Evolutionary conservation across 2,113 vertebrate species (phyloP), one percentile per base, ranked within the genome.

Genomic region (Hucho hucho): DNA sequence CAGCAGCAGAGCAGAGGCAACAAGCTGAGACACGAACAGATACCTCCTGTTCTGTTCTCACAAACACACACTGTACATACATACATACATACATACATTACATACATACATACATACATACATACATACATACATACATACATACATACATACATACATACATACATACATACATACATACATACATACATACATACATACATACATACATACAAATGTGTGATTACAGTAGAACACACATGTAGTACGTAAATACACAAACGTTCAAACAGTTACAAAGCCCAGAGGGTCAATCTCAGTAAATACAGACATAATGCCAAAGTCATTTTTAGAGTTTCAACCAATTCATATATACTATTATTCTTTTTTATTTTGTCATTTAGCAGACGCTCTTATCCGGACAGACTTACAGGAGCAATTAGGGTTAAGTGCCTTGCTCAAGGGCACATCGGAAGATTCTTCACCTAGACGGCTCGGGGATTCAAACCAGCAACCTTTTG

Each of bases 21-120:
- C 89, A 85, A 86, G 91, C 77, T 46, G 24, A 28, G 79, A 86
- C 90, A 87, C 0, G 87, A 88, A 20, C 29, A 71, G 72, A 13
- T 59, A 18, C 69, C 69, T 74, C 74, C 67, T 70, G 68, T 47
- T 25, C 73, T 78, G 69, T 53, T 26, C 11, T 14, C 32, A 71
- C 64, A 12, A 12, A 64, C 65, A 72, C 20, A 18, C 20, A 69
- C 64, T 37, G 32, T 37, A 56, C 18, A 13, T 0, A 61, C 6
- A 56, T 32, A 77, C 28, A 72, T 2, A 37, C 22, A 22, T 28
- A 49, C 46, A 70, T 0, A 6, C 18, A 20, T n/a, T n/a, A 20
- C 14, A 47, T 47, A 47, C 46, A 47, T 47, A 3, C 7, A 13
- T 2, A 47, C 28, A 20, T 64, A 13, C 66, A 64, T 20, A 63